Evolutionary conservation across 2,113 vertebrate species (phyloP), one percentile per base, ranked within the genome.

Genomic region (Orthonyx spaldingii): DNA sequence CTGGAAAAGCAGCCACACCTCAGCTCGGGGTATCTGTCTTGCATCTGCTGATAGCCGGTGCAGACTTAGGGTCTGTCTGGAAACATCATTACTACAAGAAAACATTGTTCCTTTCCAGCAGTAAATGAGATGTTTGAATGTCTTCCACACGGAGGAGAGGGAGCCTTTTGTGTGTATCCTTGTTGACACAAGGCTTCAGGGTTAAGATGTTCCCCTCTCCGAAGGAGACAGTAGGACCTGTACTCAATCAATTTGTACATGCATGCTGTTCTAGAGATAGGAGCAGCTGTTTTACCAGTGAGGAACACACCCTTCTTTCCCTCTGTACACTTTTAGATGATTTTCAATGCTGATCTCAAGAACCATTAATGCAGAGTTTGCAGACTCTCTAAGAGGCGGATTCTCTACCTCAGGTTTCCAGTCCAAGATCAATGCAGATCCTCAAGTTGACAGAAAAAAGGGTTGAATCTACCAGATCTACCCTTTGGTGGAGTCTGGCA

Each of bases 261-360:
- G 1, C 18, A 4, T 6, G 14, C 22, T 30, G 21, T 56, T 59
- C 15, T 39, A 86, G 37, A 56, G 47, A 53, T 3, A 63, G 28
- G 32, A 87, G n/a, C 16, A 59, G 33, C 17, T 57, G 6, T 24
- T 39, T 53, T 28, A 37, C 12, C 1, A 1, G 16, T 0, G 0
- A 59, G 74, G 5, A 91, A 21, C 46, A 69, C 10, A 10, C 1
- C 14, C 13, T 12, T 49, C 21, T 92, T 42, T 61, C 18, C 33
- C 46, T 55, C 56, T 14, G 5, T 37, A 52, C 4, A 7, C 13
- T 75, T 75, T 61, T 5, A 68, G 56, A 37, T 16, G 50, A 59
- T 56, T 71, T 65, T 84, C 23, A 61, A 5, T 26, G 14, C 17
- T 74, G 42, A 84, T 42, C 21, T 87, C 35, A 70, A 55, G 42